phyloP scores from a whole-genome alignment of 1,140 invertebrate species.

The Eufriesea mexicana region DNA sequence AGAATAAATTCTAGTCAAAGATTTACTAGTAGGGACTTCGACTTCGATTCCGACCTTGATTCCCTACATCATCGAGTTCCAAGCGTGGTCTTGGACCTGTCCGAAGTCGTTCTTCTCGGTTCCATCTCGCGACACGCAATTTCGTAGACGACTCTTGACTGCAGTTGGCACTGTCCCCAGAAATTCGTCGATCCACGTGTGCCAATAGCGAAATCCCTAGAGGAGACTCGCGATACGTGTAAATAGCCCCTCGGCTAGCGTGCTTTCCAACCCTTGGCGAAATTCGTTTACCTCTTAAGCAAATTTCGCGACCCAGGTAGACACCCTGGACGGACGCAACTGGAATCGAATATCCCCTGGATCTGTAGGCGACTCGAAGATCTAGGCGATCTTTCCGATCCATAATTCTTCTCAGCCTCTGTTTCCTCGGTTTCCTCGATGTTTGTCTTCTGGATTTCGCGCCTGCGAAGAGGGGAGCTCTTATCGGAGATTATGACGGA shows the following conservation, averaged over 20 bases:
- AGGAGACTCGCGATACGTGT: constrained; percentile 20
- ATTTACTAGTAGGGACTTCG: no score
- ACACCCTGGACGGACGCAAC: background rate
- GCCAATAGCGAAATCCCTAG: constrained; percentile 9
- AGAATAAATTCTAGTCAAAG: no score
- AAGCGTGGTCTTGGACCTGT: no score
- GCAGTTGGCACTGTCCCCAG: background rate
- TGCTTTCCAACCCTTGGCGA: constrained; percentile 3
- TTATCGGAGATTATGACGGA: no score
- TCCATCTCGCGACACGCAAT: background rate
- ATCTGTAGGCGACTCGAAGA: no score
- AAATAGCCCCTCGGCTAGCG: constrained; percentile 40
- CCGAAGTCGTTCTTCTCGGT: no score
- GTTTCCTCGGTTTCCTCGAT: no score
- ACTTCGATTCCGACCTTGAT: no score
- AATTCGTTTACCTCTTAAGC: constrained; percentile 54
- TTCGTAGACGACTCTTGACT: constrained; percentile 4
- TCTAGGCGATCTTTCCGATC: background rate
- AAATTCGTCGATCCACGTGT: constrained; percentile 26
- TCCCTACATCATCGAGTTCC: no score
- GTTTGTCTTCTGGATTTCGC: no score
- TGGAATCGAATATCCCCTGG: constrained; percentile 25
- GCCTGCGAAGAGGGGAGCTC: no score
- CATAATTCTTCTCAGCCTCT: no score
- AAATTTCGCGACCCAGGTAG: constrained; percentile 15